Evolutionary conservation across 2,797 vertebrate genomes (phyloP).

Genomic region (Antennarius maculatus): DNA sequence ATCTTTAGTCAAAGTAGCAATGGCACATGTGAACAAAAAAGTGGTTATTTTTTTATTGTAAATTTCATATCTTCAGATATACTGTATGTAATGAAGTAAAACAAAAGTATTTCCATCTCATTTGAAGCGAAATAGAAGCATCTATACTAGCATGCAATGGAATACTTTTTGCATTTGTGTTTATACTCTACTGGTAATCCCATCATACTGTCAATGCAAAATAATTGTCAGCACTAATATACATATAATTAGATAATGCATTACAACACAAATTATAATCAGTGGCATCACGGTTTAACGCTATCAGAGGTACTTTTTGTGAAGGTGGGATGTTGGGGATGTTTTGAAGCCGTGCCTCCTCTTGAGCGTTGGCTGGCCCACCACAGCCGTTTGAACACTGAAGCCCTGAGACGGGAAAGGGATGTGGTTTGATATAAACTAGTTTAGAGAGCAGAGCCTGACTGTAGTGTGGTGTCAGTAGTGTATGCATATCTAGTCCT

Average conservation of each 20-base stretch:
- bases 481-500: slow-evolving; percentile 27
- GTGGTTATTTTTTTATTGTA: too few relatives aligned
- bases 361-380: slow-evolving; percentile 4
- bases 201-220: too few relatives aligned
- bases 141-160: neutral
- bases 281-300: neutral
- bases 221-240: neutral
- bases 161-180: neutral
- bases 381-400: slow-evolving; percentile 25
- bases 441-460: slow-evolving; percentile 33
- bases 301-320: neutral
- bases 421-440: slow-evolving; percentile 70
- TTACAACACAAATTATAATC: neutral
- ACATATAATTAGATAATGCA: neutral
- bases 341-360: slow-evolving; percentile 6
- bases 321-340: neutral
- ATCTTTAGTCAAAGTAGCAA: neutral
- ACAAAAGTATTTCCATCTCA: neutral
- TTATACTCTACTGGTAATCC: too few relatives aligned
- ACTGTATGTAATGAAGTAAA: neutral
- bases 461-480: slow-evolving; percentile 15
- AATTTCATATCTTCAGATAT: neutral
- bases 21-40: neutral
- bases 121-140: neutral
- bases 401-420: slow-evolving; percentile 42